phyloP scores from a whole-genome alignment of 2,113 vertebrate genomes.

The Albula glossodonta region DNA sequence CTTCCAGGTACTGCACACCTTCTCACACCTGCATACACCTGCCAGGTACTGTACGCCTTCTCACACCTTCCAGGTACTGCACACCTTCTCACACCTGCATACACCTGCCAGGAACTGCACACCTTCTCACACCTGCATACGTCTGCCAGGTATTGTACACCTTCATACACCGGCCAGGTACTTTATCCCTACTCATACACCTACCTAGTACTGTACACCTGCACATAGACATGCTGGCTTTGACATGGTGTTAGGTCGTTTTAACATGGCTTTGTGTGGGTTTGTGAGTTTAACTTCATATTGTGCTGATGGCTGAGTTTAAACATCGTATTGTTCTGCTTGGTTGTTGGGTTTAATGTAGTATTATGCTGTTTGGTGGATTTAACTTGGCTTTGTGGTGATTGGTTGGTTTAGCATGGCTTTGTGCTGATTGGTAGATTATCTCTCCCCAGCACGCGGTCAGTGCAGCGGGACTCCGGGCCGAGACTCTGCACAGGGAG shows the following conservation, averaged over 20 bases:
- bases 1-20: no score
- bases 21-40: no score
- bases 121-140: no score
- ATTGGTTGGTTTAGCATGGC: background rate
- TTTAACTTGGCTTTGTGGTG: background rate
- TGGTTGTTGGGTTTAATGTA: background rate
- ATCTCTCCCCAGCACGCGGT: conserved; percentile 66
- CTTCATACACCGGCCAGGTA: no score
- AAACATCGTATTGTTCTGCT: no score
- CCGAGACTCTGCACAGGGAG: conserved; percentile 73
- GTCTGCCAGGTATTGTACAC: no score
- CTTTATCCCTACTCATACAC: no score
- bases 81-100: no score
- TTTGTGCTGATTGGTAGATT: background rate
- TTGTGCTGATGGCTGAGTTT: background rate
- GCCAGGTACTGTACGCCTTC: no score
- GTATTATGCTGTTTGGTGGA: background rate
- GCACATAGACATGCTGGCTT: background rate
- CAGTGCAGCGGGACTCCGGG: conserved; percentile 63
- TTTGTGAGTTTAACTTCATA: background rate
- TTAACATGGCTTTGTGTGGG: background rate
- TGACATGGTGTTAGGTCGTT: background rate
- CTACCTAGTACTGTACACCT: no score
- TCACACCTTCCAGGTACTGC: no score
- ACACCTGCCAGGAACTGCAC: no score